A percentile compares a stretch with the other conserved stretches of the same genome.
These are phyloP conservation scores for Pteropus alecto DNA, from an alignment of 2,113 vertebrate genomes.

Conservation along the genomic window DNA sequence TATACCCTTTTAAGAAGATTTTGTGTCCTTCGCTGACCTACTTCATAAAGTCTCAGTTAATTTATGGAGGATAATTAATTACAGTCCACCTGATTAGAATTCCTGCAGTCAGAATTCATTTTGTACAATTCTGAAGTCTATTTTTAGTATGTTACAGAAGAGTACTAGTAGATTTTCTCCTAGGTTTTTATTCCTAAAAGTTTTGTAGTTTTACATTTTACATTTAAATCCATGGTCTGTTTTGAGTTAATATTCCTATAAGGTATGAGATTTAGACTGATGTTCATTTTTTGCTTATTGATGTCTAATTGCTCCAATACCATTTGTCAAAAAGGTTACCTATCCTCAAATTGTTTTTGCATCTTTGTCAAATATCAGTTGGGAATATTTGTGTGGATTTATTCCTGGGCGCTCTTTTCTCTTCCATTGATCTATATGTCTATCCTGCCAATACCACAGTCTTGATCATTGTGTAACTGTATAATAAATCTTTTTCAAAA, in stretches of 20 bases:
- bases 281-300: background rate
- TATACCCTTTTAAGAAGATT: background rate
- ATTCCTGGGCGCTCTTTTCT: background rate
- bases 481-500: background rate
- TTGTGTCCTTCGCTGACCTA: background rate
- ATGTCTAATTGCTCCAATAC: background rate
- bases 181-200: background rate
- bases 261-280: background rate
- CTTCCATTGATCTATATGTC: background rate
- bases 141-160: background rate
- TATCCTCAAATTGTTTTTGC: background rate
- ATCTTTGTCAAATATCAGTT: background rate
- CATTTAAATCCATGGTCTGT: background rate
- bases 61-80: conserved; percentile 10
- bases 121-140: conserved; percentile 22
- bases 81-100: conserved; percentile 14
- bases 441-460: background rate
- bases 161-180: background rate
- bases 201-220: background rate
- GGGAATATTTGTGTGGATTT: background rate
- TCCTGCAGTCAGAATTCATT: background rate
- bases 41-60: conserved; percentile 27
- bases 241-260: background rate
- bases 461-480: background rate
- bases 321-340: background rate